Evolutionary conservation across 2,797 vertebrate genomes (phyloP).

Genomic region (Lindbergichthys nudifrons): DNA sequence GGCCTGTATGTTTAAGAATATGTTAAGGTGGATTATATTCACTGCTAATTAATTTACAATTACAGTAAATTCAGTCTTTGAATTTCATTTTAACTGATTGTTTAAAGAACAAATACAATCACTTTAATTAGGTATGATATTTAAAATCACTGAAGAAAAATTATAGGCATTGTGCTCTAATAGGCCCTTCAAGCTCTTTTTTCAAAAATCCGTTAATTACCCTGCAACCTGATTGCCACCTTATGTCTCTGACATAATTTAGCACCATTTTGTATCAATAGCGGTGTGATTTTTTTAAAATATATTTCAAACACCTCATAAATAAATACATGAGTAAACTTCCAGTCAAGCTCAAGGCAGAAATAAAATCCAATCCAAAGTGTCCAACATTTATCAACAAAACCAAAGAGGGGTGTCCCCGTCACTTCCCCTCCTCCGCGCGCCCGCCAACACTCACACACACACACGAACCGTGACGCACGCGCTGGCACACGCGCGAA

Average conservation of each 20-base stretch:
- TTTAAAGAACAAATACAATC: neutral
- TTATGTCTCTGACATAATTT: constrained; percentile 11
- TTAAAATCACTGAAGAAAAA: constrained; percentile 3
- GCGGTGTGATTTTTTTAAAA: neutral
- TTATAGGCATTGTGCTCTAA: constrained; percentile 22
- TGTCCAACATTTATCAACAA: constrained; percentile 47
- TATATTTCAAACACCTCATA: neutral
- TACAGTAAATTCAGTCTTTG: neutral
- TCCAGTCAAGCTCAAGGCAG: neutral
- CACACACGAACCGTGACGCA: constrained; percentile 30
- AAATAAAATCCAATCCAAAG: constrained; percentile 19
- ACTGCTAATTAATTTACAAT: constrained; percentile 26
- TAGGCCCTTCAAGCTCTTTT: constrained; percentile 22
- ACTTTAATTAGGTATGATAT: constrained; percentile 13
- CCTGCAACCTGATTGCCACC: neutral
- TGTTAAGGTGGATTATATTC: constrained; percentile 8
- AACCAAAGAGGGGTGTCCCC: constrained; percentile 62
- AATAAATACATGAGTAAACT: constrained; percentile 11
- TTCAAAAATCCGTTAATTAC: constrained; percentile 21
- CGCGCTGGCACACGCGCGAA: constrained; percentile 56
- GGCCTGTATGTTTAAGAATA: constrained; percentile 15
- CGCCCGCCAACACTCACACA: constrained; percentile 33
- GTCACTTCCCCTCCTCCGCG: constrained; percentile 62
- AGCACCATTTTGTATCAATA: neutral
- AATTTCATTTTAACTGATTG: constrained; percentile 19